Conservation (phyloP, 2,113 vertebrate genomes). For the Hemicordylus capensis region DNA sequence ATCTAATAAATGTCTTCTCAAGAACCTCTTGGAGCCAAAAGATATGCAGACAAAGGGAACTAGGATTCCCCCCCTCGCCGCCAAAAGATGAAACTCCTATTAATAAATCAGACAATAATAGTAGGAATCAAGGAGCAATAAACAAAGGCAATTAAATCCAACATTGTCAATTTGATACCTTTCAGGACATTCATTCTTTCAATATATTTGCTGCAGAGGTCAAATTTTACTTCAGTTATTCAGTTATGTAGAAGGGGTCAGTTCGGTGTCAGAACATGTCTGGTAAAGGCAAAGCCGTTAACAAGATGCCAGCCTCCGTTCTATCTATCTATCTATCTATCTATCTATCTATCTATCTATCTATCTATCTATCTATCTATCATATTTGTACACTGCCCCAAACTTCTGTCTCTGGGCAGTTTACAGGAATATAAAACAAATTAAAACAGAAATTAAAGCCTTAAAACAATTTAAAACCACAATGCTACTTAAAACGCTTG, state of each 20-base stretch:
- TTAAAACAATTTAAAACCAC: no score
- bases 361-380: no score
- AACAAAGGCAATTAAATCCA: conserved; percentile 15
- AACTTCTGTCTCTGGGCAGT: no score
- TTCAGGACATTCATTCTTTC: neutral
- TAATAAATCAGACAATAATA: conserved; percentile 17
- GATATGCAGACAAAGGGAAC: conserved; percentile 18
- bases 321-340: no score
- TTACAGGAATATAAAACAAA: no score
- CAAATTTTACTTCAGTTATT: conserved; percentile 29
- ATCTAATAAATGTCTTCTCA: conserved; percentile 43
- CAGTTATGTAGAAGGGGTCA: neutral
- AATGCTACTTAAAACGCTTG: no score
- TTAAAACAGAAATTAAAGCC: no score
- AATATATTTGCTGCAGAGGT: neutral
- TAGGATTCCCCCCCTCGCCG: neutral
- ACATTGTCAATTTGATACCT: neutral
- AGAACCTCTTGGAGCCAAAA: conserved; percentile 22
- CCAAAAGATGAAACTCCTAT: conserved; percentile 11
- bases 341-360: no score
- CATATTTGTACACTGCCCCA: no score
- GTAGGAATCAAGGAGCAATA: conserved; percentile 32
- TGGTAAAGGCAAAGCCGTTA: neutral
- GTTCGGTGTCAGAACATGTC: neutral
- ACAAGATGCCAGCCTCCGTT: neutral